Conservation (phyloP, 2,797 vertebrate genomes). For the Eulemur rubriventer region DNA sequence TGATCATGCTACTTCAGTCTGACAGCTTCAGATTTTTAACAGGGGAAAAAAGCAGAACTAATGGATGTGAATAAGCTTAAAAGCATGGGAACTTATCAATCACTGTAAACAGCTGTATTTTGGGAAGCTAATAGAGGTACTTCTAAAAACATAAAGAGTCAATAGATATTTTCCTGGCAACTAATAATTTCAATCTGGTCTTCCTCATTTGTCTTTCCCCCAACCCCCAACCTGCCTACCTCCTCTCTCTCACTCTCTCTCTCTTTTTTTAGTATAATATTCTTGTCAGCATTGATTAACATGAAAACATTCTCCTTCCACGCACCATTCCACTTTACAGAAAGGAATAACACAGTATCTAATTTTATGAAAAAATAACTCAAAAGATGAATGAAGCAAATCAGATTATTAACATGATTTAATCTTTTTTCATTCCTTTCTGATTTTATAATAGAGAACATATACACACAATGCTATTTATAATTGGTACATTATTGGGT, state of each 20-base stretch:
- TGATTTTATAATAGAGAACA: constrained; percentile 26
- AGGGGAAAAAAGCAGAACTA: constrained; percentile 82
- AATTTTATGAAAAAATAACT: constrained; percentile 66
- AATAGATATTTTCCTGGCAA: constrained; percentile 73
- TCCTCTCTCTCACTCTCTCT: background rate
- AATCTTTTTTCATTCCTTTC: constrained; percentile 36
- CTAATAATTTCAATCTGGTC: constrained; percentile 70
- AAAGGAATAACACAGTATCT: constrained; percentile 8
- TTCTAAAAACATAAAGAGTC: constrained; percentile 74
- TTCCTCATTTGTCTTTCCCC: background rate
- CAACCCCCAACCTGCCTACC: background rate
- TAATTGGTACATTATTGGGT: constrained; percentile 38
- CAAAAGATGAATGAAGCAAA: constrained; percentile 59
- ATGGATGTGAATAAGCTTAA: constrained; percentile 85
- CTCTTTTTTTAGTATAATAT: background rate
- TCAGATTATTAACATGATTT: constrained; percentile 59
- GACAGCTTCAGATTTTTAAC: constrained; percentile 86
- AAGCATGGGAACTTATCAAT: constrained; percentile 86
- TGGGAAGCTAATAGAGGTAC: constrained; percentile 76
- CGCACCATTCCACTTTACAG: background rate
- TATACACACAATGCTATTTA: background rate
- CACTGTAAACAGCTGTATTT: constrained; percentile 81
- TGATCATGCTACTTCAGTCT: constrained; percentile 80
- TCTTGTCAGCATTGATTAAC: constrained; percentile 69
- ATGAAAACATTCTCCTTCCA: constrained; percentile 53